Conservation (phyloP, 2,113 vertebrate genomes). For the Salvelinus namaycush region DNA sequence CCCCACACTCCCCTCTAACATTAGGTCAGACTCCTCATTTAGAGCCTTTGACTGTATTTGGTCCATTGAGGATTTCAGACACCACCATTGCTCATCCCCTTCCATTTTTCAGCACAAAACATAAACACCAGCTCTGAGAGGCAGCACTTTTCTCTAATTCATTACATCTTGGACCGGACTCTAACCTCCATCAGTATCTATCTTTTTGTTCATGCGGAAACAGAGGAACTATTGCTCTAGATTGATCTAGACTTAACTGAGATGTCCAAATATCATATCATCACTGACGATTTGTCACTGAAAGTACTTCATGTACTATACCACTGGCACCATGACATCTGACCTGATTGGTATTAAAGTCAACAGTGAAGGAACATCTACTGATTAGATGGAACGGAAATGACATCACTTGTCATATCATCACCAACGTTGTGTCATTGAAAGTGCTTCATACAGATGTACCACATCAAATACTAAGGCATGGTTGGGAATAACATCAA, state of each 20-base stretch:
- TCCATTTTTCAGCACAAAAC: no score
- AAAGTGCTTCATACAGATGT: background rate
- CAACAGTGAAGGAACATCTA: no score
- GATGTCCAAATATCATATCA: background rate
- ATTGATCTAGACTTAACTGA: no score
- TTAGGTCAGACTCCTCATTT: no score
- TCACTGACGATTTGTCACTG: background rate
- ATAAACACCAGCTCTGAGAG: background rate
- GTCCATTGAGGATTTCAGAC: no score
- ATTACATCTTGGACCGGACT: background rate
- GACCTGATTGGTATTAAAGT: no score
- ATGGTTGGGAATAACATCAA: background rate
- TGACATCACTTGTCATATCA: background rate
- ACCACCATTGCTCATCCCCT: no score
- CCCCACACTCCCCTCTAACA: no score
- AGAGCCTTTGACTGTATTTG: no score
- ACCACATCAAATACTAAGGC: background rate
- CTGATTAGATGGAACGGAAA: background rate
- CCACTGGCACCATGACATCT: background rate
- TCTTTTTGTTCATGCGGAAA: no score
- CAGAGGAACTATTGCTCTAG: no score
- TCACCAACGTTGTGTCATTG: background rate
- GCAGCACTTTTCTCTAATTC: background rate
- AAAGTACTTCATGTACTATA: background rate
- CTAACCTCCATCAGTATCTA: no score